Evolutionary conservation across 2,113 vertebrate species (phyloP).

Genomic region (Catharus minimus): DNA sequence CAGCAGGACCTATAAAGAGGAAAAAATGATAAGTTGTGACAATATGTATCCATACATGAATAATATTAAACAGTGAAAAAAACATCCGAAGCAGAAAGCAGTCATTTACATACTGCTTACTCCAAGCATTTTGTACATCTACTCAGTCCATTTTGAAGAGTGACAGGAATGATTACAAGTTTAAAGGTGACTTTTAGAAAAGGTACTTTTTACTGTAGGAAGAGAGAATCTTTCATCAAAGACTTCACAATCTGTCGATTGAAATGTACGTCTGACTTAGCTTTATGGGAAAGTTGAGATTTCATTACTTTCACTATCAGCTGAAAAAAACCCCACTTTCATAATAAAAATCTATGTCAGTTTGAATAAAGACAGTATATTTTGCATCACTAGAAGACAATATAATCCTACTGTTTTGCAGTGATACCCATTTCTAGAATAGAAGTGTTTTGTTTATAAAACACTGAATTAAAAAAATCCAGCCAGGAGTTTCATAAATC

Average conservation of each 20-base stretch:
- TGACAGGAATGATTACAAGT: background rate
- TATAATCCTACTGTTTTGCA: background rate
- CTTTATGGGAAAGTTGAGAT: background rate
- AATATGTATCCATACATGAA: slow-evolving; percentile 36
- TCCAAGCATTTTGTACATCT: background rate
- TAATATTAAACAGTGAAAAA: slow-evolving; percentile 31
- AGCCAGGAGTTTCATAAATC: background rate
- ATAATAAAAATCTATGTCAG: background rate
- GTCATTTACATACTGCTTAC: slow-evolving; percentile 15
- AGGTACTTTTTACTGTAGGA: background rate
- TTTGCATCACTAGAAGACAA: background rate
- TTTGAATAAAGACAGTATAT: background rate
- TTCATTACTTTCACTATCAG: background rate
- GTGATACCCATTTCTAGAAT: background rate
- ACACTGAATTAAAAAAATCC: background rate
- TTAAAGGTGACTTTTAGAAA: slow-evolving; percentile 2
- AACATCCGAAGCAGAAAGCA: background rate
- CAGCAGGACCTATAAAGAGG: slow-evolving; percentile 84
- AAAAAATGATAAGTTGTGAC: slow-evolving; percentile 49
- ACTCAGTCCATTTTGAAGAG: background rate
- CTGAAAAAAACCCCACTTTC: background rate
- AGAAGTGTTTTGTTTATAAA: background rate
- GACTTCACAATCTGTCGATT: background rate
- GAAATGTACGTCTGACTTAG: background rate
- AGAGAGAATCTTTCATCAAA: background rate